A percentile compares a stretch with the other conserved stretches of the same genome.
Evolutionary conservation across 2,888 invertebrate genomes (phyloP).

Genomic region (Cristatella mucedo): DNA sequence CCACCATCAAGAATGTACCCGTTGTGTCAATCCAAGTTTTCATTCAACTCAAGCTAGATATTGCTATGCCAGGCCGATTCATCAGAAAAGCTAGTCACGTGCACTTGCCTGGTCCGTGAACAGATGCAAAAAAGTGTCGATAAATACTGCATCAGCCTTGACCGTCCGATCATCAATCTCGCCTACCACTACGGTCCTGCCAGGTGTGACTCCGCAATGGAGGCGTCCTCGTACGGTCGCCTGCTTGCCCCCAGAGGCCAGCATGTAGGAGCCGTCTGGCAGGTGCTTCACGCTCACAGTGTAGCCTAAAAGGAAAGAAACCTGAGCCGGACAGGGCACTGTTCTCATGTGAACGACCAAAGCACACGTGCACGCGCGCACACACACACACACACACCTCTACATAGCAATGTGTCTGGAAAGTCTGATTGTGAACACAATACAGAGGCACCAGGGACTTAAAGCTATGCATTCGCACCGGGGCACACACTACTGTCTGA

Average conservation of each 20-base stretch:
- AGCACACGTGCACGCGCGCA: no score
- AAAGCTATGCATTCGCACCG: no score
- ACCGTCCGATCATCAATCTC: conserved; percentile 42
- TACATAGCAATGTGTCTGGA: no score
- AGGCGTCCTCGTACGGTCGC: conserved; percentile 19
- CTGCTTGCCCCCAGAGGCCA: conserved; percentile 17
- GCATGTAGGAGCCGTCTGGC: conserved; percentile 15
- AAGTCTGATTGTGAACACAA: no score
- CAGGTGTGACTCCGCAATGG: conserved; percentile 14
- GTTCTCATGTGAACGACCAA: no score
- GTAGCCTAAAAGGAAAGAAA: conserved; percentile 16
- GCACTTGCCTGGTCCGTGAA: conserved; percentile 47
- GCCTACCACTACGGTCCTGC: conserved; percentile 21
- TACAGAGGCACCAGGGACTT: no score
- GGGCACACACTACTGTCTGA: no score
- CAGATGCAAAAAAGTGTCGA: conserved; percentile 47
- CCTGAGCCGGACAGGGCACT: no score
- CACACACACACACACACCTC: no score
- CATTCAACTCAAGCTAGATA: neutral
- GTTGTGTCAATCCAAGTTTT: neutral
- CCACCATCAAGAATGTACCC: neutral
- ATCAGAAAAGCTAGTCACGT: neutral
- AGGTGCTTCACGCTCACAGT: conserved; percentile 18
- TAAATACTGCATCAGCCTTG: conserved; percentile 46
- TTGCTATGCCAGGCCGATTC: neutral